Evolutionary conservation across 2,888 invertebrate genomes (phyloP).

Genomic region (Myopa testacea): DNA sequence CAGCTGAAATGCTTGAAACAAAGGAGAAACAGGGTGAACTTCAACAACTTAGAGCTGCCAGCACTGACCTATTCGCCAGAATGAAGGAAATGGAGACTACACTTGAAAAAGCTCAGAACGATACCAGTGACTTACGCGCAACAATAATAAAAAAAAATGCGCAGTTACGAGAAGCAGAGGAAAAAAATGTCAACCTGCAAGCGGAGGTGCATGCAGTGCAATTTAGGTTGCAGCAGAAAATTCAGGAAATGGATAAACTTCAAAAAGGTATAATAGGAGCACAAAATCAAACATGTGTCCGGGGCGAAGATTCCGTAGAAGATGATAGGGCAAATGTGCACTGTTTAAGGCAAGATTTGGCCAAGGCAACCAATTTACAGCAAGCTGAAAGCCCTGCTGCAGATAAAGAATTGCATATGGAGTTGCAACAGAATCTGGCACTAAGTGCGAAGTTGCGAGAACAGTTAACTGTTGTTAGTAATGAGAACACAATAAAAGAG

Average conservation of each 20-base stretch:
- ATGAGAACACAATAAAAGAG: conserved; percentile 29
- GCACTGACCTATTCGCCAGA: conserved; percentile 23
- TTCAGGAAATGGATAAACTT: conserved; percentile 35
- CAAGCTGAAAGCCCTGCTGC: conserved; percentile 41
- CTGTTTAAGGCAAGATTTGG: conserved; percentile 44
- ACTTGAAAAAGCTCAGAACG: conserved; percentile 10
- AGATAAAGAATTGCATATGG: conserved; percentile 62
- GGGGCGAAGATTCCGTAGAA: conserved; percentile 39
- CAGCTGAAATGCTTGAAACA: conserved; percentile 47
- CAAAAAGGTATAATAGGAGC: conserved; percentile 35
- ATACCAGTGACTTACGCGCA: conserved; percentile 37
- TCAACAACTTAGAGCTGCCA: conserved; percentile 33
- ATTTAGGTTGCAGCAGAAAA: conserved; percentile 1
- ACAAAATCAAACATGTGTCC: conserved; percentile 41
- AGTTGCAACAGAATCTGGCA: conserved; percentile 68
- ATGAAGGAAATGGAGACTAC: conserved; percentile 35
- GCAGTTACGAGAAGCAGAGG: conserved; percentile 38
- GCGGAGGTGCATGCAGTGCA: conserved; percentile 26
- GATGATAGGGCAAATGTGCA: conserved; percentile 39
- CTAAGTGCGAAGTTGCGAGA: not conserved
- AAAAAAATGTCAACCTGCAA: conserved; percentile 22
- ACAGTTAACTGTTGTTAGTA: not conserved
- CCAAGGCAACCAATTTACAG: conserved; percentile 41
- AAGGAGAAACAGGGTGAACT: conserved; percentile 52
- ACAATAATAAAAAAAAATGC: conserved; percentile 29